Conservation (phyloP, 2,113 vertebrate genomes). For the Orycteropus afer region DNA sequence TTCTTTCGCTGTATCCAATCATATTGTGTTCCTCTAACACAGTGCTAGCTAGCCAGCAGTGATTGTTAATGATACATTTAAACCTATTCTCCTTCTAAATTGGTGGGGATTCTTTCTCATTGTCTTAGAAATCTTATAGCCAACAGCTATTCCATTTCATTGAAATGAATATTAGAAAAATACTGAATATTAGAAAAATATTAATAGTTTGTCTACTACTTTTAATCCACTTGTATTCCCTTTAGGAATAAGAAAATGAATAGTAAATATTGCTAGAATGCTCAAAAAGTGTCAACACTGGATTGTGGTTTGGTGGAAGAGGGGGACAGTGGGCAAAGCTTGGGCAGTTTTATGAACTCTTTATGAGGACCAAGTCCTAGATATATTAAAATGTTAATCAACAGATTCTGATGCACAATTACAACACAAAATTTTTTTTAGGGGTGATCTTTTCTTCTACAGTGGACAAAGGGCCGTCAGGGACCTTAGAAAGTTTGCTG, state of each 20-base stretch:
- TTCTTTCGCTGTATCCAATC: neutral
- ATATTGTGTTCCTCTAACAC: neutral
- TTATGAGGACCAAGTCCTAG: neutral
- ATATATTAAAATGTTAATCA: neutral
- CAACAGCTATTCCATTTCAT: constrained; percentile 25
- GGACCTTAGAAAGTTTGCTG: neutral
- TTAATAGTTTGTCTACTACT: constrained; percentile 11
- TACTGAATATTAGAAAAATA: constrained; percentile 58
- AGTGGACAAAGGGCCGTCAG: neutral
- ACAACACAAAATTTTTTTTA: neutral
- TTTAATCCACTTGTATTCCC: neutral
- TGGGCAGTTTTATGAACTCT: neutral
- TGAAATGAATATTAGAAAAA: constrained; percentile 33
- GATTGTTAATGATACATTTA: constrained; percentile 17
- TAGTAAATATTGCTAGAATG: neutral
- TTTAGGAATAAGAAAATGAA: neutral
- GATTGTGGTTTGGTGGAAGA: neutral
- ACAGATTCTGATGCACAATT: neutral
- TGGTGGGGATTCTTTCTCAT: constrained; percentile 44
- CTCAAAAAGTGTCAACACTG: neutral
- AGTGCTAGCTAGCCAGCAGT: neutral
- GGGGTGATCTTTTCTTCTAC: neutral
- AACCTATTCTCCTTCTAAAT: neutral
- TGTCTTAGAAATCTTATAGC: neutral
- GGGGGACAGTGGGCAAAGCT: too few species aligned